A percentile compares a stretch with the other conserved stretches of the same genome.
Evolutionary conservation across 2,797 vertebrate genomes (phyloP).

Genomic region (Dipus sagitta): DNA sequence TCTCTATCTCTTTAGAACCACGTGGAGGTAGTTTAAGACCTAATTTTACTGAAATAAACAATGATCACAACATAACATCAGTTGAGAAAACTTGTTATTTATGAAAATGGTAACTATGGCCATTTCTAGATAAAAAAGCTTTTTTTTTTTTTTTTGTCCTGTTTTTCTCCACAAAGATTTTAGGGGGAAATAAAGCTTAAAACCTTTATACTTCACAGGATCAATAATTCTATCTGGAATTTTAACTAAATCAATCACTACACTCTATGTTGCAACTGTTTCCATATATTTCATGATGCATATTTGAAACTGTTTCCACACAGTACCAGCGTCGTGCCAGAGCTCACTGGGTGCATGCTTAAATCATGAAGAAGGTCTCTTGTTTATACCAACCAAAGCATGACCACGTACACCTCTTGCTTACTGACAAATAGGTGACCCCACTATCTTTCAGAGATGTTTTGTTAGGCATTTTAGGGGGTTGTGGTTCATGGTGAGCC

Average conservation of each 20-base stretch:
- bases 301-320: too few species aligned
- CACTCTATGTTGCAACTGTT: background rate
- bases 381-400: background rate
- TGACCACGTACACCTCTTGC: background rate
- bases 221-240: background rate
- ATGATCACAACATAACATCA: background rate
- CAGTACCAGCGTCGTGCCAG: background rate
- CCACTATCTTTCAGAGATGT: background rate
- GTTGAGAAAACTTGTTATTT: slow-evolving; percentile 18
- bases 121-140: background rate
- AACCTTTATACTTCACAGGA: background rate
- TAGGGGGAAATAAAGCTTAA: background rate
- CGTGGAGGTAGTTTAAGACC: background rate
- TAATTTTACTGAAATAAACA: slow-evolving; percentile 19
- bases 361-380: background rate
- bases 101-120: background rate
- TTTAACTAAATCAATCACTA: background rate
- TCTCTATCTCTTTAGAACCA: too few species aligned
- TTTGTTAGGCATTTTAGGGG: background rate
- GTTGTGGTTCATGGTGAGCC: background rate
- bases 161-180: background rate
- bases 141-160: background rate
- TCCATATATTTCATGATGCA: background rate
- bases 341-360: background rate
- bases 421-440: background rate